Percentiles rank a stretch among this genome's conserved stretches.
These are phyloP conservation scores for Pocillopora damicornis DNA, from an alignment of 64 coral and sea anemone species.

Conservation along the genomic window DNA sequence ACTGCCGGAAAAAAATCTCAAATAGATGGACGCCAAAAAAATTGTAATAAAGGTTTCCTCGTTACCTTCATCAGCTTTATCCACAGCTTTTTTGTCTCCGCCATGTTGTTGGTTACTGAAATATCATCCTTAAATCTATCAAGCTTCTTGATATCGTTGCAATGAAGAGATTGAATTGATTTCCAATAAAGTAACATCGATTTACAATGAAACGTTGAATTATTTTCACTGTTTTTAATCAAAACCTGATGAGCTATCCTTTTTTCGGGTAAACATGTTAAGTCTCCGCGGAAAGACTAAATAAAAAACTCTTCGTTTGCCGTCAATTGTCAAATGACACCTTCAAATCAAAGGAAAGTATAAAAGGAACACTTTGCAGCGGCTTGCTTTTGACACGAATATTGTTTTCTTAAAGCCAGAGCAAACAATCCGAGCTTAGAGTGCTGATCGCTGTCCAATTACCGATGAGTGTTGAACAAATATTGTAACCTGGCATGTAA, in stretches of 20 bases:
- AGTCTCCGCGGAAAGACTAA: neutral
- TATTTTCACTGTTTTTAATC: neutral
- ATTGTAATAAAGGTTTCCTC: neutral
- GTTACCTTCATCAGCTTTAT: constrained; percentile 2
- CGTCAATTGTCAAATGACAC: constrained; percentile 8
- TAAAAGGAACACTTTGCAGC: neutral
- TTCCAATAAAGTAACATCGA: neutral
- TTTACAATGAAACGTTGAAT: neutral
- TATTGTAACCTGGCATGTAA: neutral
- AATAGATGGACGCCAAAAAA: neutral
- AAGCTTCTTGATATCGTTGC: neutral
- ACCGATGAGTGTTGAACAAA: neutral
- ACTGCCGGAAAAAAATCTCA: neutral
- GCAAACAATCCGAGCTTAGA: neutral
- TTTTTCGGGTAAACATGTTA: neutral
- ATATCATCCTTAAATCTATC: neutral
- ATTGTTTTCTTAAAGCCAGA: neutral
- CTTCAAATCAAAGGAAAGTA: neutral
- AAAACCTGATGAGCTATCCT: neutral
- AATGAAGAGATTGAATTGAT: neutral
- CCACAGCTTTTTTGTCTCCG: neutral
- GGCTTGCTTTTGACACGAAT: neutral
- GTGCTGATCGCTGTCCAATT: neutral
- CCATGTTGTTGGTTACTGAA: neutral
- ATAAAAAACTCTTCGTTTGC: neutral